phyloP scores from a whole-genome alignment of 2,888 invertebrate species.

The Peribatodes rhomboidaria region DNA sequence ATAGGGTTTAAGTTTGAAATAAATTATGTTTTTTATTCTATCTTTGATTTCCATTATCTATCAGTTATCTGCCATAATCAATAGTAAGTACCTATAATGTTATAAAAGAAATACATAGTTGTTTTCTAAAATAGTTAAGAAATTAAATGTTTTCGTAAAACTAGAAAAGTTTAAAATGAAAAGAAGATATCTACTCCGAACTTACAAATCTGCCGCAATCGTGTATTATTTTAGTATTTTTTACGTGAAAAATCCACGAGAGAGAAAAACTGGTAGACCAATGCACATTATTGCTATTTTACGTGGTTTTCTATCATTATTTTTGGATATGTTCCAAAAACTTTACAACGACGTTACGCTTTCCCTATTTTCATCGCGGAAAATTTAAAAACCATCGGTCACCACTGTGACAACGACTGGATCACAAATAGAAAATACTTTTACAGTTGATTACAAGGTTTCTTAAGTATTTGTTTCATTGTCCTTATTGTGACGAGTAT shows the following conservation, averaged over 20 bases:
- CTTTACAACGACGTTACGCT: slow-evolving; percentile 81
- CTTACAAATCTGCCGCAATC: not conserved
- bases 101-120: too few species aligned
- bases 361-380: slow-evolving; percentile 85
- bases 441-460: slow-evolving; percentile 83
- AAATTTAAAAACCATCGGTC: slow-evolving; percentile 86
- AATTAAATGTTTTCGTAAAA: too few species aligned
- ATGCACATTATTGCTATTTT: slow-evolving; percentile 73
- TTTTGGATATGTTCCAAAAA: slow-evolving; percentile 79
- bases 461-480: slow-evolving; percentile 43
- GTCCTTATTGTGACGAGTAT: slow-evolving; percentile 30
- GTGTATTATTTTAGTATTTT: not conserved
- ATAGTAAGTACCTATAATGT: too few species aligned
- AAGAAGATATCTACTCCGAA: not conserved
- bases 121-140: too few species aligned
- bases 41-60: not conserved
- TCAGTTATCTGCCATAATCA: too few species aligned
- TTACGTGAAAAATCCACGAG: not conserved
- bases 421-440: slow-evolving; percentile 81
- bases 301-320: slow-evolving; percentile 79
- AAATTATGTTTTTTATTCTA: not conserved
- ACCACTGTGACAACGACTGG: slow-evolving; percentile 83
- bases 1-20: not conserved
- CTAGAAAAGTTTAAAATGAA: too few species aligned
- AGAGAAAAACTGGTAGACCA: slow-evolving; percentile 31